Percentiles rank a stretch among this genome's conserved stretches.
Evolutionary conservation across 1,140 invertebrate species (phyloP).

Genomic region (Trichomalopsis sarcophagae): DNA sequence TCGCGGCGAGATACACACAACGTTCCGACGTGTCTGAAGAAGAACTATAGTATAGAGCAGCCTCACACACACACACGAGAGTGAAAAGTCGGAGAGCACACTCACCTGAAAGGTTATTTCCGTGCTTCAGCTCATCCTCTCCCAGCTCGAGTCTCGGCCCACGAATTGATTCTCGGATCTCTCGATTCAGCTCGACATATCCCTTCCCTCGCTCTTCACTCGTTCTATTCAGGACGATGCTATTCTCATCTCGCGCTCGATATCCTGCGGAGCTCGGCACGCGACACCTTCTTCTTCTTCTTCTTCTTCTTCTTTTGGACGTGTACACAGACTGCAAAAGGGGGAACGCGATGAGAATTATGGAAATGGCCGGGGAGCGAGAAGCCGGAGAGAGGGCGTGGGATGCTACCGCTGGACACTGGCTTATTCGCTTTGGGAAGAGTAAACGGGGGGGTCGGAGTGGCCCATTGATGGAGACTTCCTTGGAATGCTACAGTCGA

Average conservation of each 20-base stretch:
- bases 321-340: background rate
- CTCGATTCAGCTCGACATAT: slow-evolving; percentile 34
- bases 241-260: slow-evolving; percentile 36
- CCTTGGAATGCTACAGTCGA: background rate
- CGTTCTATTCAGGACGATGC: slow-evolving; percentile 25
- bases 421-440: background rate
- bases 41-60: background rate
- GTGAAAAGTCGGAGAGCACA: background rate
- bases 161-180: slow-evolving; percentile 40
- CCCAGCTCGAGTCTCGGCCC: background rate
- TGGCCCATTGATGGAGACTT: background rate
- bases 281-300: background rate
- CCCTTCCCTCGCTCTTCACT: background rate
- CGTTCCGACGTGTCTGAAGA: background rate
- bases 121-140: slow-evolving; percentile 48
- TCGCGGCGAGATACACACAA: background rate
- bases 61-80: background rate
- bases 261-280: background rate
- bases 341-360: background rate
- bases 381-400: background rate
- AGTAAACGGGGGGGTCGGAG: background rate
- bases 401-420: background rate
- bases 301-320: background rate
- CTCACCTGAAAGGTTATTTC: slow-evolving; percentile 40
- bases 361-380: background rate